A percentile compares a stretch with the other conserved stretches of the same genome.
Evolutionary conservation across 1,140 invertebrate genomes (phyloP).

Genomic region (Neotoxoptera formosana): DNA sequence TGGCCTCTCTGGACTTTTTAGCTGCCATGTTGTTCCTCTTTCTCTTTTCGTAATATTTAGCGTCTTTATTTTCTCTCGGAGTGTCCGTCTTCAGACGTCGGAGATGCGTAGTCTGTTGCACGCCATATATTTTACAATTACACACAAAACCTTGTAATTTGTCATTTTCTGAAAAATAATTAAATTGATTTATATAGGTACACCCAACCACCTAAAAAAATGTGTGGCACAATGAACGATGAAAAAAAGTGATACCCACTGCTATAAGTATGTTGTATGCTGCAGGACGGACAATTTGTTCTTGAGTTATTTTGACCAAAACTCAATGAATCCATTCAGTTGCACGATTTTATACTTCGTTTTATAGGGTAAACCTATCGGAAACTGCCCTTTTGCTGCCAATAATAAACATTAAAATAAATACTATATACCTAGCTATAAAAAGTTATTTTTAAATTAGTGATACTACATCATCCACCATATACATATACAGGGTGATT

Average conservation of each 20-base stretch:
- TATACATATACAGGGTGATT: not conserved
- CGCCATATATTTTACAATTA: not conserved
- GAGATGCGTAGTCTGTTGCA: not conserved
- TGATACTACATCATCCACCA: not conserved
- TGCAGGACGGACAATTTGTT: not conserved
- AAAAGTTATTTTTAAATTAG: conserved; percentile 4
- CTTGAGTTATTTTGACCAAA: not conserved
- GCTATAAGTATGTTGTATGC: not conserved
- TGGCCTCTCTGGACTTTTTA: conserved; percentile 86
- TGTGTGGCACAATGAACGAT: not conserved
- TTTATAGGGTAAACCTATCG: not conserved
- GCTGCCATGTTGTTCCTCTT: conserved; percentile 89
- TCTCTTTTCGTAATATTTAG: conserved; percentile 86
- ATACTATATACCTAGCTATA: not conserved
- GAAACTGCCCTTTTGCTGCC: not conserved
- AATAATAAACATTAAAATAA: conserved; percentile 27
- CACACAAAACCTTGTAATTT: not conserved
- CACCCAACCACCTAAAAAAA: not conserved
- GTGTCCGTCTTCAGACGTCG: conserved; percentile 40
- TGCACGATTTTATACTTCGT: not conserved
- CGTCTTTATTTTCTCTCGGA: conserved; percentile 73
- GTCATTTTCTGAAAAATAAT: conserved; percentile 19
- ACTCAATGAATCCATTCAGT: conserved; percentile 47
- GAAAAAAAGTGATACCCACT: not conserved
- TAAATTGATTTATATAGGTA: not conserved